Conservation (phyloP, 2,113 vertebrate genomes). For the Okapia johnstoni region DNA sequence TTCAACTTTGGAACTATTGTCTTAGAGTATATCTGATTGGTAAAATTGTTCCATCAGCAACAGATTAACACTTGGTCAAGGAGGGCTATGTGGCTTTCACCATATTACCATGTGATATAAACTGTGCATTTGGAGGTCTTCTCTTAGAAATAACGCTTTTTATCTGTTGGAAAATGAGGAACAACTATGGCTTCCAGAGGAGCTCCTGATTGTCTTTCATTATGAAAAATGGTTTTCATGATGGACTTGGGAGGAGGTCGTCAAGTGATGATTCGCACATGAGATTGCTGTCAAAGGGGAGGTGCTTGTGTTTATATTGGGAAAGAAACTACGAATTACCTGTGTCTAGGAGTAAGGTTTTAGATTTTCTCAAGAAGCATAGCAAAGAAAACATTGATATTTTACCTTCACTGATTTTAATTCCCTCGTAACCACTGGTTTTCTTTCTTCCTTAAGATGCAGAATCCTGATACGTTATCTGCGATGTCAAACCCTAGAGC, state of each 20-base stretch:
- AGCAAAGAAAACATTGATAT: not conserved
- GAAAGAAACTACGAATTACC: not conserved
- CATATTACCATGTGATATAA: not conserved
- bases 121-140: slow-evolving; percentile 36
- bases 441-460: slow-evolving; percentile 87
- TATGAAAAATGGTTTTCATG: slow-evolving; percentile 32
- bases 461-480: slow-evolving; percentile 90
- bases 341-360: not conserved
- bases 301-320: slow-evolving; percentile 16
- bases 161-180: slow-evolving; percentile 16
- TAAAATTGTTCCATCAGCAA: not conserved
- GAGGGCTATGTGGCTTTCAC: slow-evolving; percentile 18
- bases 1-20: slow-evolving; percentile 19
- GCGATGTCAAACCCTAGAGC: slow-evolving; percentile 93
- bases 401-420: not conserved
- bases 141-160: slow-evolving; percentile 17
- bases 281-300: slow-evolving; percentile 34
- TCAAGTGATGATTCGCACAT: not conserved
- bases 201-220: slow-evolving; percentile 34
- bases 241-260: slow-evolving; percentile 9
- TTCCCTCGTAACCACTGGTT: not conserved
- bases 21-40: slow-evolving; percentile 1
- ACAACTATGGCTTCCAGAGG: slow-evolving; percentile 20
- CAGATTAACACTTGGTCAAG: not conserved
- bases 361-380: slow-evolving; percentile 30